Conservation (phyloP, 1,140 invertebrate species). For the Chionoecetes opilio region DNA sequence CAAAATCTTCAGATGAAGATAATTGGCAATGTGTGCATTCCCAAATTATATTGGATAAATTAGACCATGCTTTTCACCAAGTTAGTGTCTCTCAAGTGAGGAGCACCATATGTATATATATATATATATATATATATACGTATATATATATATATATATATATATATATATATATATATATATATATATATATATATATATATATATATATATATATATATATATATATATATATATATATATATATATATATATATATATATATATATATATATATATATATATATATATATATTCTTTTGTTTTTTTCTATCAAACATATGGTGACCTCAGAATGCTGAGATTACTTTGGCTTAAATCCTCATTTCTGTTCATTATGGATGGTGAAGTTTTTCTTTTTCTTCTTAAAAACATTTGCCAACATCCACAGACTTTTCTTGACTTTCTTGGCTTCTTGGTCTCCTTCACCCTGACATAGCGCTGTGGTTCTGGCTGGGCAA, state of each 20-base stretch:
- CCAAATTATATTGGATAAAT: not conserved
- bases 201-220: no score
- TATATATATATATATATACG: no score
- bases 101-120: not conserved
- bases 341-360: constrained; percentile 56
- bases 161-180: no score
- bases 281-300: no score
- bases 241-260: no score
- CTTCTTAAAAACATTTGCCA: constrained; percentile 75
- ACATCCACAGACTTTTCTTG: constrained; percentile 71
- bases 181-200: no score
- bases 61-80: not conserved
- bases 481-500: constrained; percentile 58
- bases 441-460: constrained; percentile 64
- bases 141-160: no score
- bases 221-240: no score
- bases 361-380: constrained; percentile 50
- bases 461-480: constrained; percentile 41
- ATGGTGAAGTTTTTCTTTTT: constrained; percentile 63
- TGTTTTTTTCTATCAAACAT: constrained; percentile 19
- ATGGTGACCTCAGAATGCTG: constrained; percentile 39
- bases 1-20: not conserved
- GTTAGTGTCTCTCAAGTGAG: not conserved
- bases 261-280: not conserved
- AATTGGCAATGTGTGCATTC: not conserved